Conservation (phyloP, 2,888 invertebrate genomes). For the Habroteleia sp. region DNA sequence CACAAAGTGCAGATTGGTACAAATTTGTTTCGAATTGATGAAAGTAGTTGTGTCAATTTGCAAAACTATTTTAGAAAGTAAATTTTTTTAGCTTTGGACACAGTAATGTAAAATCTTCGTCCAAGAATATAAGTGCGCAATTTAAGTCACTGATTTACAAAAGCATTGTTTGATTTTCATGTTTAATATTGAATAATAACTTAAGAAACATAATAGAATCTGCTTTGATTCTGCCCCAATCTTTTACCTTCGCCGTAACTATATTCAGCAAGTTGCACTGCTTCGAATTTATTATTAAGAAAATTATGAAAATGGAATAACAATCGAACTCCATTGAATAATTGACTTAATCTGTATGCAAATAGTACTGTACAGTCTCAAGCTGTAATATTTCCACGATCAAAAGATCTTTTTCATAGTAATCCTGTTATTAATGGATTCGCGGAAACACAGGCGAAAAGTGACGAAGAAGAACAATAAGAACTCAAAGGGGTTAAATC, state of each 20-base stretch:
- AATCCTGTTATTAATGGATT: constrained; percentile 52
- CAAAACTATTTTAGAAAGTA: no score
- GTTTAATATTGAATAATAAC: constrained; percentile 1
- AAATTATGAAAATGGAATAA: constrained; percentile 42
- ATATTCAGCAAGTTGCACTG: neutral
- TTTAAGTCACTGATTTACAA: constrained; percentile 20
- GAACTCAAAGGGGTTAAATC: no score
- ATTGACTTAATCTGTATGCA: constrained; percentile 14
- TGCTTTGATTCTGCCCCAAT: neutral
- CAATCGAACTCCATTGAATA: constrained; percentile 32
- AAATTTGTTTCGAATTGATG: no score
- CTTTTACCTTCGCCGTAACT: neutral
- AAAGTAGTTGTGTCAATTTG: no score
- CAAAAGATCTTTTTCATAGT: constrained; percentile 52
- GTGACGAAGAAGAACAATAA: no score
- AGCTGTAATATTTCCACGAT: no score
- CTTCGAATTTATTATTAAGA: constrained; percentile 17
- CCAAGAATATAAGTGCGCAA: no score
- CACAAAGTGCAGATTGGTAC: no score
- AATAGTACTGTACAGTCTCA: neutral
- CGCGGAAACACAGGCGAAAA: no score
- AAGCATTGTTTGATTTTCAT: constrained; percentile 9
- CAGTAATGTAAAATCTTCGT: no score
- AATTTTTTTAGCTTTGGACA: no score
- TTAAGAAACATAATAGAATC: neutral